A percentile compares a stretch with the other conserved stretches of the same genome.
Evolutionary conservation across 1,140 invertebrate species (phyloP).

Genomic region (Hycleus phaleratus): DNA sequence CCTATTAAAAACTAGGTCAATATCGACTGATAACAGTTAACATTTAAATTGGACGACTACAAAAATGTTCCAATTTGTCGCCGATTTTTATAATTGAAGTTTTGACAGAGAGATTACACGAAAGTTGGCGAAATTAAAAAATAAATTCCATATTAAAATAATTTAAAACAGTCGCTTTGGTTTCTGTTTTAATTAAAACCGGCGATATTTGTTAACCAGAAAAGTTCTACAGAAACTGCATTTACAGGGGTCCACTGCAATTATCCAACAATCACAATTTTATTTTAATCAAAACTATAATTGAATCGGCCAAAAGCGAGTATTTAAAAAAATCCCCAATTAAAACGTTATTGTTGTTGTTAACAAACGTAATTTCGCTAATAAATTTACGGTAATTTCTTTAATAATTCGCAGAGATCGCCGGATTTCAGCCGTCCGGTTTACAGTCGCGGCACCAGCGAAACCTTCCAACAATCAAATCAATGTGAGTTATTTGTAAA

Average conservation of each 20-base stretch:
- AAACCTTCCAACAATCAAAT: conserved; percentile 2
- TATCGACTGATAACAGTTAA: no score
- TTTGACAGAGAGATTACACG: no score
- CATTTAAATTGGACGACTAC: no score
- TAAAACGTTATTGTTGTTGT: background rate
- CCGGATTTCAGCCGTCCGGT: conserved; percentile 14
- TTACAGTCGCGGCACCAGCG: conserved; percentile 5
- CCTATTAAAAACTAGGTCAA: no score
- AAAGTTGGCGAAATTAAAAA: no score
- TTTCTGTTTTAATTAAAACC: no score
- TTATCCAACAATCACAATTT: background rate
- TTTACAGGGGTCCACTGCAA: background rate
- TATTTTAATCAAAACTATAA: no score
- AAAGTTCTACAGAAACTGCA: background rate
- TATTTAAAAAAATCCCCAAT: background rate
- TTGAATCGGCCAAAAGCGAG: background rate
- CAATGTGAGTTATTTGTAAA: conserved; percentile 9
- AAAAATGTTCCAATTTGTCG: no score
- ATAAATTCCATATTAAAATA: no score
- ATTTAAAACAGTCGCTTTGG: no score
- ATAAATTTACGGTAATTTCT: background rate
- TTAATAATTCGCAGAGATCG: conserved; percentile 17
- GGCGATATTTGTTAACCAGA: background rate
- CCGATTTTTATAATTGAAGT: no score
- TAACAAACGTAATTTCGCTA: background rate